Conservation (phyloP, 2,797 vertebrate genomes). For the Moxostoma hubbsi region DNA sequence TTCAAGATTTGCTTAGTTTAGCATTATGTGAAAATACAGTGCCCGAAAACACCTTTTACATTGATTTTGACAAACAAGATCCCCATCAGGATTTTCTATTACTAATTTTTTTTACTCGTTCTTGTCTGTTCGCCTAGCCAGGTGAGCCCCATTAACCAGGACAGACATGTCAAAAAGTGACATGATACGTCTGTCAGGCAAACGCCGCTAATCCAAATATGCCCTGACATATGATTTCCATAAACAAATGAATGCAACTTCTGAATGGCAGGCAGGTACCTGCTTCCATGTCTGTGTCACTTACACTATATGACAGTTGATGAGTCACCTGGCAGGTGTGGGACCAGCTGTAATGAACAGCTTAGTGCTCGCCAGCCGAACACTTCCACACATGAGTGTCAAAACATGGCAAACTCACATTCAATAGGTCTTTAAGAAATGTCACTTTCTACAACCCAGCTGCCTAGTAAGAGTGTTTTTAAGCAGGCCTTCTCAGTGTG, state of each 20-base stretch:
- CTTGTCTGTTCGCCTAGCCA: conserved; percentile 36
- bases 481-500: background rate
- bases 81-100: background rate
- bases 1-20: too few relatives aligned
- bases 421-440: conserved; percentile 22
- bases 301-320: conserved; percentile 65
- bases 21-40: background rate
- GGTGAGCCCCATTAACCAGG: conserved; percentile 20
- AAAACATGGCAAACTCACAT: background rate
- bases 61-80: background rate
- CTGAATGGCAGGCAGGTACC: conserved; percentile 65
- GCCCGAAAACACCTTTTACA: background rate
- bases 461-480: background rate
- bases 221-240: conserved; percentile 75
- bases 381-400: conserved; percentile 39
- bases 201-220: conserved; percentile 55
- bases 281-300: conserved; percentile 64
- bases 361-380: conserved; percentile 27
- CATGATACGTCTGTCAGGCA: conserved; percentile 68
- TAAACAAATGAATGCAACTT: conserved; percentile 70
- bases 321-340: conserved; percentile 63
- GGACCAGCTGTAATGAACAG: conserved; percentile 55
- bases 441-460: conserved; percentile 31
- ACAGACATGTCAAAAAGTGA: conserved; percentile 56
- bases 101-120: background rate